Evolutionary conservation across 2,113 vertebrate genomes (phyloP), one percentile per base, ranked within the genome.

Genomic region (Gallinago media): DNA sequence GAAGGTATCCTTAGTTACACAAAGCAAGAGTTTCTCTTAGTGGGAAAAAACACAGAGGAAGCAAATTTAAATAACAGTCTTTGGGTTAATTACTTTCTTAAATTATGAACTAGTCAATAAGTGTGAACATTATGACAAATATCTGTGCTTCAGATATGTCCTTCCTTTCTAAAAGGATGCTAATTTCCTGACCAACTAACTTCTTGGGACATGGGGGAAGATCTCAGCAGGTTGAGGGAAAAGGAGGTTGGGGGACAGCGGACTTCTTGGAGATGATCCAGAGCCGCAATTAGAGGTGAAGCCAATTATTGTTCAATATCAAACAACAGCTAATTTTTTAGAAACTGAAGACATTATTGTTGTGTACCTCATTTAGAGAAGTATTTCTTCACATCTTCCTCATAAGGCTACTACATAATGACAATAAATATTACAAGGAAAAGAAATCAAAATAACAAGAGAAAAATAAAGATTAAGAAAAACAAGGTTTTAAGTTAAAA

Each of bases 211-310:
- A 85, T 5, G 7, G 32, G 27, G 34, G 40, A 87, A 9, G 11
- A 77, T 65, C 20, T 61, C 8, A 76, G 22, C 4, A 7, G 3
- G 1, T 4, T 1, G 3, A 6, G 40, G 5, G 9, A 27, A 73
- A 50, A 47, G 21, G 34, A 85, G 4, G 32, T 2, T 46, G 5
- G 3, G 6, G 6, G 2, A 42, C 32, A 40, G 25, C 67, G 25
- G 11, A 79, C 8, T 68, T 75, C 29, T 32, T 36, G 32, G 38
- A 86, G 12, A 46, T 5, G 0, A 83, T 70, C 15, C 8, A 3
- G 44, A 78, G 19, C 12, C 54, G 7, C 42, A 58, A 16, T 5
- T 70, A 73, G 7, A 49, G 36, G 7, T 50, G 5, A 78, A 75
- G 12, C 8, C 20, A 49, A 46, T 61, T 72, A 67, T 15, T 55